Conservation (phyloP, 2,888 invertebrate species). For the Chloromyia formosa region DNA sequence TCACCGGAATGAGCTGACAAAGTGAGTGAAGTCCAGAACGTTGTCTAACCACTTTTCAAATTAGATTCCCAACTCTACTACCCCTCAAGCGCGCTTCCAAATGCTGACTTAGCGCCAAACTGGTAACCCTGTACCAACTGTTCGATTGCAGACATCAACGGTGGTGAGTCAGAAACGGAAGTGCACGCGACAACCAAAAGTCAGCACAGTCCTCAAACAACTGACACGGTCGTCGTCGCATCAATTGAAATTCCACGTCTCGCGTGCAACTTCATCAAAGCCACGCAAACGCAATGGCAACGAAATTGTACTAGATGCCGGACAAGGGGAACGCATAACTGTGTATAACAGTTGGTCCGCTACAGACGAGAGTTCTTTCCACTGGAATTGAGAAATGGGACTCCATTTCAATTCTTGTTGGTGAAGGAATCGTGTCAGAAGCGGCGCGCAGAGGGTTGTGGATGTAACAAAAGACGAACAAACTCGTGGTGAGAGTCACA, state of each 20-base stretch:
- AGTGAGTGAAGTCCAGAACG: not conserved
- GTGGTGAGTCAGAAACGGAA: not conserved
- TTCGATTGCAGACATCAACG: not conserved
- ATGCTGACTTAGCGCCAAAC: too few species aligned
- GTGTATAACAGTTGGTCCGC: slow-evolving; percentile 25
- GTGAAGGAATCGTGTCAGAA: not conserved
- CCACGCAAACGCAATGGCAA: not conserved
- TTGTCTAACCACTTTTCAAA: slow-evolving; percentile 19
- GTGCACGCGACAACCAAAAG: slow-evolving; percentile 50
- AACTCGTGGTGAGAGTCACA: not conserved
- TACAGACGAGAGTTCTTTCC: too few species aligned
- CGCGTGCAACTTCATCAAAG: not conserved
- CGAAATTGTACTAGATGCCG: slow-evolving; percentile 18
- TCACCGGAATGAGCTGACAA: not conserved
- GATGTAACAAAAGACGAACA: not conserved
- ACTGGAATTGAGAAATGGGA: not conserved
- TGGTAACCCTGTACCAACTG: not conserved
- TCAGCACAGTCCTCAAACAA: slow-evolving; percentile 53
- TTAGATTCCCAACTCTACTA: not conserved
- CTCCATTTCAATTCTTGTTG: not conserved
- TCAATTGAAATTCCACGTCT: not conserved
- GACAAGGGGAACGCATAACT: not conserved
- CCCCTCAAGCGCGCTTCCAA: too few species aligned
- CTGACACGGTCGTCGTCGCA: slow-evolving; percentile 50
- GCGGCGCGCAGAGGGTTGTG: not conserved